Evolutionary conservation across 2,797 vertebrate species (phyloP).

Genomic region (Percopsis omiscomaycus): DNA sequence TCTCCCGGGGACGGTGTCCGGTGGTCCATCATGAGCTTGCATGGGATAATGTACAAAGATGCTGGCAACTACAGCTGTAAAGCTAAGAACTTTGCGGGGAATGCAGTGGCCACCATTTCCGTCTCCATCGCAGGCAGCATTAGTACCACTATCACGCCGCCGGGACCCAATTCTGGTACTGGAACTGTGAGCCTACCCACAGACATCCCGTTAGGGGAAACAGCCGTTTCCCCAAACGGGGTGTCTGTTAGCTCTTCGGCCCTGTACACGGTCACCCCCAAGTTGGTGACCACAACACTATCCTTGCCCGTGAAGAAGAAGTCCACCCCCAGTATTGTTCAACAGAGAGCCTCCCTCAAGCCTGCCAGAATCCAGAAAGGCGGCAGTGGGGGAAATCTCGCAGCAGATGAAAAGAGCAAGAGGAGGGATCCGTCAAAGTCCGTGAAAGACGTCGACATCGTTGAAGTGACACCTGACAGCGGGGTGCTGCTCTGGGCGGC

Average conservation of each 20-base stretch:
- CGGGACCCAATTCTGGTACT: slow-evolving; percentile 31
- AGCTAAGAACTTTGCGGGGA: slow-evolving; percentile 91
- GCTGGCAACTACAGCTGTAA: slow-evolving; percentile 92
- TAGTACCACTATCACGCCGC: slow-evolving; percentile 70
- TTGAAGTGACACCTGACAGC: slow-evolving; percentile 83
- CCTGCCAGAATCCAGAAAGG: slow-evolving; percentile 57
- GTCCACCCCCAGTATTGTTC: slow-evolving; percentile 24
- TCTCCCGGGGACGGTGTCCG: slow-evolving; percentile 88
- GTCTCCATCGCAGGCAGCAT: slow-evolving; percentile 81
- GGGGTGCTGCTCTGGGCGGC: slow-evolving; percentile 87
- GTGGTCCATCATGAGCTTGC: slow-evolving; percentile 95
- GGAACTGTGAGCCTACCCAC: slow-evolving; percentile 42
- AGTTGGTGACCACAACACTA: slow-evolving; percentile 23
- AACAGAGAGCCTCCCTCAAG: slow-evolving; percentile 47
- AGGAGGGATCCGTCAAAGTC: slow-evolving; percentile 58
- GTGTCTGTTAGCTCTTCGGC: slow-evolving; percentile 10
- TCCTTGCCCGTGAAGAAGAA: slow-evolving; percentile 28
- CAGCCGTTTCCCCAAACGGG: slow-evolving; percentile 40
- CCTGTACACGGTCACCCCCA: slow-evolving; percentile 28
- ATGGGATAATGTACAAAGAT: slow-evolving; percentile 84
- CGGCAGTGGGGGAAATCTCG: slow-evolving; percentile 62
- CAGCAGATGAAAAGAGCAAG: slow-evolving; percentile 67
- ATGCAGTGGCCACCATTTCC: slow-evolving; percentile 83
- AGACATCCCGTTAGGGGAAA: slow-evolving; percentile 1
- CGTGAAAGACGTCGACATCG: slow-evolving; percentile 81